phyloP scores from a whole-genome alignment of 2,113 vertebrate species.

The Ploceus nigricollis region DNA sequence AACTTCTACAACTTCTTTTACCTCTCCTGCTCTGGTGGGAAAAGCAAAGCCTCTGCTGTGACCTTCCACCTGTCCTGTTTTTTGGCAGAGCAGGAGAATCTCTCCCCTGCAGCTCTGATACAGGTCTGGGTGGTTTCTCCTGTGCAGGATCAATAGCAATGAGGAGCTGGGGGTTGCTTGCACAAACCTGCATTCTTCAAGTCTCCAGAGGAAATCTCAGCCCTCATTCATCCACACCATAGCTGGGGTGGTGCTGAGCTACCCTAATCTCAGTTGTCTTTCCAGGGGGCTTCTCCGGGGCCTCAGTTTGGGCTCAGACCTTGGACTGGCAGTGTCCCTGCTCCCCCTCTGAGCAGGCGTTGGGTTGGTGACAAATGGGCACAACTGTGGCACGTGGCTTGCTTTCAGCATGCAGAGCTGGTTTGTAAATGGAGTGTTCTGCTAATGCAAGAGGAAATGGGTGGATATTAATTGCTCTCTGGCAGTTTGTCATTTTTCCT shows the following conservation, averaged over 20 bases:
- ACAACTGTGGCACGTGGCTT: fast-evolving
- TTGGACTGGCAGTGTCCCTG: fast-evolving
- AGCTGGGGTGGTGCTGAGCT: background rate
- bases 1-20: background rate
- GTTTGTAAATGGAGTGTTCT: background rate
- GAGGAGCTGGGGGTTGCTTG: background rate
- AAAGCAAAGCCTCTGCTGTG: background rate
- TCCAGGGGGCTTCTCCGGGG: background rate
- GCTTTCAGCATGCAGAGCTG: background rate
- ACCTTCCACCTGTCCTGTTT: background rate
- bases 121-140: background rate
- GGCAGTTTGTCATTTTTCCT: background rate
- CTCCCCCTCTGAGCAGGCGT: fast-evolving
- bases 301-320: background rate
- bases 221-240: background rate
- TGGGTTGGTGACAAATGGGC: background rate
- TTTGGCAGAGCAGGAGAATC: background rate
- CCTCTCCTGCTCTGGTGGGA: background rate
- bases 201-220: background rate
- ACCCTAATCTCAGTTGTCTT: background rate
- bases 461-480: constrained; percentile 21
- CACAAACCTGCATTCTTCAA: background rate
- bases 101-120: background rate
- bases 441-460: background rate
- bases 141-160: fast-evolving